Base-by-base conservation (phyloP, 2,888 invertebrate genomes). In the Stenurella melanura region DNA sequence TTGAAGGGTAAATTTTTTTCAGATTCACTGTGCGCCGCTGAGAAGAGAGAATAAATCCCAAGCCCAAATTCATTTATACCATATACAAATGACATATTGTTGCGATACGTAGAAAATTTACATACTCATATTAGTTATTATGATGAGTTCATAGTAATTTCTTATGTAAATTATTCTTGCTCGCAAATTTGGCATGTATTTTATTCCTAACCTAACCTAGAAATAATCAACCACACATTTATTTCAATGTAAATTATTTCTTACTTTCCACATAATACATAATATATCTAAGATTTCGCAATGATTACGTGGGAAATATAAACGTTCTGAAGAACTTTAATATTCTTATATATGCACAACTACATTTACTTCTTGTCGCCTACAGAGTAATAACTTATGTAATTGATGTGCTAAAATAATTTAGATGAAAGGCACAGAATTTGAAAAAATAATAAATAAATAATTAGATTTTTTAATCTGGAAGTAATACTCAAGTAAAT, bases 101-200 rank as follows among this genome's bases (percentile, higher is more conserved):
- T 70, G 58, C 70, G 70, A 70, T 70, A 70, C 70, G 15, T 68
- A 68, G 67, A 61, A 68, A 57, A 74, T 74, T 74, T 74, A 74
- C 74, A 74, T 74, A 74, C 68, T 68, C 68, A 74, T 50, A 72
- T 72, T 72, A 56, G 72, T 54, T 73, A 70, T 70, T 70, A 70
- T 70, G 70, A 70, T 70, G 70, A 70, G 70, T 42, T 70, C 70
- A 70, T 60, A 60, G 60, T 70, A 70, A 70, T 70, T 70, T 70
- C 60, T 42, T 70, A 70, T 70, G 70, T 70, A 70, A 70, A 70
- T 70, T 70, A 60, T 58, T 42, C 54, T 60, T 42, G 70, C 70
- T 38, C 34, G 58, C 70, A 70, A 60, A 70, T 70, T 70, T 57
- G 70, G 70, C 58, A 30, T 70, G 70, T 60, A 42, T 60, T 70